Conservation (phyloP, 2,797 vertebrate species). For the Streptopelia turtur region DNA sequence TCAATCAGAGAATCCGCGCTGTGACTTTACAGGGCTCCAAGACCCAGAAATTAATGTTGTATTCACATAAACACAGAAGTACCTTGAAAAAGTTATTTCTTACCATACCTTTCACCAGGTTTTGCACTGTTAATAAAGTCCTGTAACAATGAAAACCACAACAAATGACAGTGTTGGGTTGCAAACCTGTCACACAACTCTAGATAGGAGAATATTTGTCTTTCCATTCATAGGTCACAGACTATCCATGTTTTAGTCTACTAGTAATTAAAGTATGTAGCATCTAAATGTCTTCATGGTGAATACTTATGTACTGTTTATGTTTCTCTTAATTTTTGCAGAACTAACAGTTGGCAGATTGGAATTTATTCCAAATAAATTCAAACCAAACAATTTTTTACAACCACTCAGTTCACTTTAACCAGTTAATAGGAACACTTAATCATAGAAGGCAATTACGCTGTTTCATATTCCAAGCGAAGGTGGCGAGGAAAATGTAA, state of each 20-base stretch:
- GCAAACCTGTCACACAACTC: not conserved
- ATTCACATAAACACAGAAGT: slow-evolving; percentile 2
- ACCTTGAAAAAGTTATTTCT: not conserved
- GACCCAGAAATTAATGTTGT: not conserved
- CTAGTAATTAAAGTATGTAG: not conserved
- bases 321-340: slow-evolving; percentile 42
- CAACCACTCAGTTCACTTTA: not conserved
- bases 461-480: slow-evolving; percentile 10
- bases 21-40: not conserved
- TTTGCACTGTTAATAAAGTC: not conserved
- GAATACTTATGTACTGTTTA: slow-evolving; percentile 30
- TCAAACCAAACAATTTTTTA: slow-evolving; percentile 48
- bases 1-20: not conserved
- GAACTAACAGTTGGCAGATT: slow-evolving; percentile 11
- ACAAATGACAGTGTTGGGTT: not conserved
- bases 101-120: not conserved
- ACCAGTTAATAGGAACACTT: slow-evolving; percentile 52
- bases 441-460: slow-evolving; percentile 43
- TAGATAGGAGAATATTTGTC: not conserved
- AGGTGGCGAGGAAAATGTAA: not conserved
- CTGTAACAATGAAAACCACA: not conserved
- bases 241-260: not conserved
- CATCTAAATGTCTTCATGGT: not conserved
- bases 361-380: slow-evolving; percentile 57
- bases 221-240: not conserved